Conservation (phyloP, 2,113 vertebrate genomes). For the Isichthys henryi region DNA sequence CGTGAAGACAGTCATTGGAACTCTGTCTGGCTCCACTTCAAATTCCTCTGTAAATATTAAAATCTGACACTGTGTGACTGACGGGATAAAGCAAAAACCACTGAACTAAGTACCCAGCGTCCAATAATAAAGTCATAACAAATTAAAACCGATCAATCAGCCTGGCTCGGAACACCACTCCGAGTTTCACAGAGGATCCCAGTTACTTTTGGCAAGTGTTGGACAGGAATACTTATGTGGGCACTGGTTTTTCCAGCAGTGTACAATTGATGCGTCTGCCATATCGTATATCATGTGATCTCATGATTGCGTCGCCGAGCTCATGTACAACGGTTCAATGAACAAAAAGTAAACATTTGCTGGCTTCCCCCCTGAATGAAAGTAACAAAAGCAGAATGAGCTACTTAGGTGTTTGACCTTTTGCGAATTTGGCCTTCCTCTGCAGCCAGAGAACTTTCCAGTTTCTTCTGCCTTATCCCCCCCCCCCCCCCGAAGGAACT, state of each 20-base stretch:
- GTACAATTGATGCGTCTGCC: neutral
- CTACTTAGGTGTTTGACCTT: neutral
- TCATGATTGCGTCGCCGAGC: neutral
- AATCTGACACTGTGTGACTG: constrained; percentile 1
- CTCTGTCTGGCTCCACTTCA: neutral
- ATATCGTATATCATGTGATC: neutral
- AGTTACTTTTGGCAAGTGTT: constrained; percentile 3
- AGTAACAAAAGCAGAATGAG: neutral
- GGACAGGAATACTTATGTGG: neutral
- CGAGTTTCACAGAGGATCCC: neutral
- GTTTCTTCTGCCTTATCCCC: neutral
- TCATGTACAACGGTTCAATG: neutral
- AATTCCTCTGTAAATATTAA: constrained; percentile 6
- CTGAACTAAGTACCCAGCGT: neutral
- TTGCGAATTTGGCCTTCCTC: neutral
- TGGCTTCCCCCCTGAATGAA: neutral
- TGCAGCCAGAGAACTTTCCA: neutral
- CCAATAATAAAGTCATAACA: constrained; percentile 5
- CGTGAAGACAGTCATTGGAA: neutral
- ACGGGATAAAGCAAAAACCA: neutral
- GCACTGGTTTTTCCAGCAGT: neutral
- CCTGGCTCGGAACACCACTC: neutral
- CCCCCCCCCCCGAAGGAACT: neutral
- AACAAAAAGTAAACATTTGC: neutral
- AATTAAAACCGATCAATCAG: neutral